Evolutionary conservation across 2,113 vertebrate species (phyloP), one percentile per base, ranked within the genome.

Genomic region (Polypterus bichir): DNA sequence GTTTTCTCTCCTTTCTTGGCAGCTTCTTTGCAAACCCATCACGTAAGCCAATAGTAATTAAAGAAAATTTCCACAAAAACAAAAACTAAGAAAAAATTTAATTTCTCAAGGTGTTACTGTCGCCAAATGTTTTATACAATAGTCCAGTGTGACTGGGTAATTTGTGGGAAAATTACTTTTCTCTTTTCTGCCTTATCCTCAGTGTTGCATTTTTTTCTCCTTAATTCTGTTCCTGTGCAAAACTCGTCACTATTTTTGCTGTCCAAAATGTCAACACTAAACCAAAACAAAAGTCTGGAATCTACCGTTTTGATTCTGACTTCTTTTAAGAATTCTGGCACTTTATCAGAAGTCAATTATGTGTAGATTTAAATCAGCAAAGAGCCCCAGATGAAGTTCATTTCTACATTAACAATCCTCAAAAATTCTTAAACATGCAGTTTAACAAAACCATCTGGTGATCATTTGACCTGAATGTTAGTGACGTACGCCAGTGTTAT

Each of bases 381-480:
- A 55, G 5, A 55, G 10, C 72, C 69, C 76, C 62, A 59, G 61
- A 57, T 54, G 59, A 65, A 68, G 61, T 69, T 61, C 44, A 57
- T 67, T 76, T 62, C 65, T 60, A 46, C 52, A 71, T 27, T 72
- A 68, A 49, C 62, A 62, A 67, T 66, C 79, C 75, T 48, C 75
- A 73, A 68, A 74, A 79, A 78, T 79, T 69, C 69, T 62, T 74
- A 80, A 80, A 82, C 77, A 82, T 54, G 56, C 62, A 76, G 67
- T 72, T 77, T 66, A 74, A 64, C 68, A 46, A 66, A 80, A 81
- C 69, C 80, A 81, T 73, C 69, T 81, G 79, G 73, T 61, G 68
- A 69, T 59, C 66, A 64, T 66, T 64, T 72, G 65, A 71, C 64
- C 66, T 54, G 10, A 58, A 64, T 58, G 61, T 71, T 51, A 63